Percentiles rank a stretch among this genome's conserved stretches.
Evolutionary conservation across 1,140 invertebrate species (phyloP).

Genomic region (Leguminivora glycinivorella): DNA sequence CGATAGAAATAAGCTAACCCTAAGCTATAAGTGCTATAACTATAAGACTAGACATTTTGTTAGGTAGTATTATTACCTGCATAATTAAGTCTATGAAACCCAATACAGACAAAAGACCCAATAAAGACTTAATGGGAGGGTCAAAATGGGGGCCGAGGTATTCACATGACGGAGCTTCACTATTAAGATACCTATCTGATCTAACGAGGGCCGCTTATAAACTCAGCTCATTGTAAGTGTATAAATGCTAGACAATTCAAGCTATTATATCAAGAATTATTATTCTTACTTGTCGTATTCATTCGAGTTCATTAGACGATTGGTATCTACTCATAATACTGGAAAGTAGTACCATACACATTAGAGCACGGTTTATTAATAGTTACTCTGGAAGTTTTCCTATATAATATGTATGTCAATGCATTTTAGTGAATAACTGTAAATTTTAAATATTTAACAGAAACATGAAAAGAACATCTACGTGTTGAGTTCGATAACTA

Average conservation of each 20-base stretch:
- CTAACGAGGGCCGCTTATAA: slow-evolving; percentile 11
- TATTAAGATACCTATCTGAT: slow-evolving; percentile 12
- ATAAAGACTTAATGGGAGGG: slow-evolving; percentile 24
- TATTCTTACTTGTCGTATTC: neutral
- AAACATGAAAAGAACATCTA: no score
- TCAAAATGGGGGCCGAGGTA: slow-evolving; percentile 4
- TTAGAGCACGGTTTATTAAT: no score
- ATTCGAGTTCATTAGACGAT: no score
- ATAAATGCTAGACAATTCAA: neutral
- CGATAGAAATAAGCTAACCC: neutral
- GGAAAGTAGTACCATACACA: no score
- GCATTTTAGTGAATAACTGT: no score
- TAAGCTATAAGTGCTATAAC: neutral
- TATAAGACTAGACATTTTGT: neutral
- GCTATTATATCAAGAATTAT: neutral
- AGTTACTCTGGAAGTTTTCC: no score
- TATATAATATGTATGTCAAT: no score
- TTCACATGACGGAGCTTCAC: neutral
- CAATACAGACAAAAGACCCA: slow-evolving; percentile 7
- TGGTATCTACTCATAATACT: no score
- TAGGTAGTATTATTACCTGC: neutral
- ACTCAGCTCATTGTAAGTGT: slow-evolving; percentile 3
- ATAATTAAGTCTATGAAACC: slow-evolving; percentile 8
- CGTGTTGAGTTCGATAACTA: no score
- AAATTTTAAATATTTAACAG: no score